Evolutionary conservation across 2,113 vertebrate genomes (phyloP), one percentile per base, ranked within the genome.

Genomic region (Tretioscincus oriximinensis): DNA sequence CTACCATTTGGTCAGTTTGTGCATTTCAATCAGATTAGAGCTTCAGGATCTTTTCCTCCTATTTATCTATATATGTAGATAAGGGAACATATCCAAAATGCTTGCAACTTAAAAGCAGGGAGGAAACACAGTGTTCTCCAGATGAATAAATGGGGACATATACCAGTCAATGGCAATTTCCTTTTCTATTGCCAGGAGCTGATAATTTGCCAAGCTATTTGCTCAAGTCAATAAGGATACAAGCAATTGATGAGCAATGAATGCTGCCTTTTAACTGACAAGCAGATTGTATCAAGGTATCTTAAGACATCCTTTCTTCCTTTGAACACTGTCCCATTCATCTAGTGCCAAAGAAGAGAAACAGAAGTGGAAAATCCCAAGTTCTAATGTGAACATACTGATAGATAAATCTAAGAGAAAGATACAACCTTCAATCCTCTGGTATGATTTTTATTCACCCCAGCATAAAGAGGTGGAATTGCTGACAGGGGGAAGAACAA

Each of bases 1-100:
- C 8, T 84, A 79, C 66, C n/a, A 83, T 86, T 49, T 28, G 54
- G 81, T 45, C 29, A 84, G 84, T 49, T 28, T 58, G 80, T 45
- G 45, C 79, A 45, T 31, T 84, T 81, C 24, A 58, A 85, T 58
- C 49, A 68, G 71, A n/a, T 69, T 29, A 26, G 41, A 22, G 67
- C 61, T 75, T 77, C 76, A 29, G 21, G 47, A 12, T 58, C 18
- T 58, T 58, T 21, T 51, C 51, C 28, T 70, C 65, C 11, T 16
- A 58, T 58, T 18, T 58, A 58, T 18, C 47, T 0, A 21, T 4
- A 7, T 8, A 28, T 0, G 63, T 45, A 81, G 58, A 65, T 10
- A 86, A 80, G 82, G 51, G n/a, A 49, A 22, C 63, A 54, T 65
- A 61, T n/a, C 8, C 9, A 31, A 75, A 6, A 83, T 60, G 20